Evolutionary conservation across 35 echinoderm and acorn worm genomes (phyloP).

Genomic region (Strongylocentrotus purpuratus): DNA sequence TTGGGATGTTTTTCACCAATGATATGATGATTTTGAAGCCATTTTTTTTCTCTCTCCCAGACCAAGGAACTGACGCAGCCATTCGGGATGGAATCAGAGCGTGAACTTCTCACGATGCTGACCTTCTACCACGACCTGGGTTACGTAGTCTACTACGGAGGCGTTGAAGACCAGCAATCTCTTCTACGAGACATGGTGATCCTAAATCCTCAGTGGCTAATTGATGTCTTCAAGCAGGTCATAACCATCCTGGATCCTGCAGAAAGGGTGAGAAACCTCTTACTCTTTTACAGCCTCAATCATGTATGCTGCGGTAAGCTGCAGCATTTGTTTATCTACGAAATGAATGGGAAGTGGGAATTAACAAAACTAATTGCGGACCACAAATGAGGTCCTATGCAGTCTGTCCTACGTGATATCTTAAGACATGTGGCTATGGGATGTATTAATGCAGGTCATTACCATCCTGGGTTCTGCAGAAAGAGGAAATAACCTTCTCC

Average conservation of each 20-base stretch:
- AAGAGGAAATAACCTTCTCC: no score
- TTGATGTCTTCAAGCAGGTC: constrained; percentile 69
- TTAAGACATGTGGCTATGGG: constrained; percentile 50
- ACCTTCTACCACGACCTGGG: constrained; percentile 69
- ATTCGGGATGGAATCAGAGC: constrained; percentile 10
- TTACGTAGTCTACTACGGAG: constrained; percentile 61
- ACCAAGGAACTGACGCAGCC: not conserved
- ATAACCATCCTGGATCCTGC: constrained; percentile 48
- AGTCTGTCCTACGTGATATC: no score
- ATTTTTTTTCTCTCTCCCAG: not conserved
- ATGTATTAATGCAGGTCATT: constrained; percentile 66
- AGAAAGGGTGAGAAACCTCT: constrained; percentile 19
- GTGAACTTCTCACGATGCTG: constrained; percentile 52
- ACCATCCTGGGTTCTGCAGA: constrained; percentile 19
- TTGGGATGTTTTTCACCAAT: no score
- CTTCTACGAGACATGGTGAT: constrained; percentile 56
- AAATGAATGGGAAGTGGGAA: no score
- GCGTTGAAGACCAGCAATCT: not conserved
- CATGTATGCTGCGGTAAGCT: no score
- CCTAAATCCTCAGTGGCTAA: constrained; percentile 67
- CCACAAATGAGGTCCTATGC: no score
- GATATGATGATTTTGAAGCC: no score
- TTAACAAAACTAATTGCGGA: no score
- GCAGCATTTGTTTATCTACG: no score
- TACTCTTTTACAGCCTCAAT: no score